Evolutionary conservation across 2,797 vertebrate genomes (phyloP), one percentile per base, ranked within the genome.

Genomic region (Hemibagrus guttatus): DNA sequence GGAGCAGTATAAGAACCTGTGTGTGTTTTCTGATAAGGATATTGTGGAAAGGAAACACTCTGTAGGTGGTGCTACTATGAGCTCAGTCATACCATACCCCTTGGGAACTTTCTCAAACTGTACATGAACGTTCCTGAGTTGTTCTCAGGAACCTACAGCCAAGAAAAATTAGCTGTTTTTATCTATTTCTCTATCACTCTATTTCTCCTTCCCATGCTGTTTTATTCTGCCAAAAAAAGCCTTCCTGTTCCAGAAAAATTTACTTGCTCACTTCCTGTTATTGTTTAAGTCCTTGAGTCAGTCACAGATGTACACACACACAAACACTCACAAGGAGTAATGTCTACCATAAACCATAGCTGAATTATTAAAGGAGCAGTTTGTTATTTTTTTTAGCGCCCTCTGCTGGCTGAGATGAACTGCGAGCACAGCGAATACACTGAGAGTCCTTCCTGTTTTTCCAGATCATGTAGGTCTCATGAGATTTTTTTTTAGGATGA

Each of bases 221-320:
- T 63, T 91, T 92, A 91, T 90, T 83, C 84, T 91, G 89, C 93
- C 76, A 92, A 91, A 93, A 85, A 85, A 84, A 46, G 23, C 42
- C 59, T 90, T 91, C 89, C 90, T 87, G 81, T 83, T 89, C 42
- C 81, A 80, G 75, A 85, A 72, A 85, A 82, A 84, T 80, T 28
- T 23, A 26, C 69, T 80, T 61, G 58, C 85, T 90, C 86, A 91
- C 91, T 95, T 96, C 95, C 95, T 94, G 93, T 92, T 92, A 94
- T 95, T 95, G 93, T 95, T n/a, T n/a, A 90, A 89, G 81, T 75
- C 80, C 66, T 85, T 89, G 85, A 93, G 71, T 93, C 91, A 92
- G 79, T 59, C 39, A 88, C 80, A 75, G 42, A 26, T 79, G 12
- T 42, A 75, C 84, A 11, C 28, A 58, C 28, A 79, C 31, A 64